phyloP scores from a whole-genome alignment of 2,797 vertebrate genomes.

The Argentina silus region DNA sequence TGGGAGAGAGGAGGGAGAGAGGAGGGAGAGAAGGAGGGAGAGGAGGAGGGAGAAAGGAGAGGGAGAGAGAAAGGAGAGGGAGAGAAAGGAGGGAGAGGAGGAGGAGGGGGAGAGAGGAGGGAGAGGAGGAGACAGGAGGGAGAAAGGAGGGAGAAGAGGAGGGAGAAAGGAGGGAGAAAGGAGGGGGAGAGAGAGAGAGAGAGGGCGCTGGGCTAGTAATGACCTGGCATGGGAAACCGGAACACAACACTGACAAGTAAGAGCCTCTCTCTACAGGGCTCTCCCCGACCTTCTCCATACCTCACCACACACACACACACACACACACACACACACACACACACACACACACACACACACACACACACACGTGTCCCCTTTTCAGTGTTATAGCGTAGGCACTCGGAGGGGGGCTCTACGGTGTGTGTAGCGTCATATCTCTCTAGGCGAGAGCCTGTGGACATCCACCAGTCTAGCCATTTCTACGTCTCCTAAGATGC shows the following conservation, averaged over 20 bases:
- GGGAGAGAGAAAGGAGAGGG: too few relatives aligned
- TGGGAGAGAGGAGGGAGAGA: not conserved
- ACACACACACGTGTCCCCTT: conserved; percentile 27
- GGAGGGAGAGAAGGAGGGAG: too few relatives aligned
- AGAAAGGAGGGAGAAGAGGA: too few relatives aligned
- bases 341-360: conserved; percentile 6
- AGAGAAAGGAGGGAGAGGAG: too few relatives aligned
- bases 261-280: not conserved
- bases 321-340: not conserved
- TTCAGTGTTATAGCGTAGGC: conserved; percentile 36
- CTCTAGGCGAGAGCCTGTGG: conserved; percentile 69
- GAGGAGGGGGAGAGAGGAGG: too few relatives aligned
- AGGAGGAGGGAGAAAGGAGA: too few relatives aligned
- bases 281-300: conserved; percentile 4
- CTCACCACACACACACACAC: conserved; percentile 8
- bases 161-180: too few relatives aligned
- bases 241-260: not conserved
- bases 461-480: conserved; percentile 68
- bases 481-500: conserved; percentile 66
- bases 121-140: too few relatives aligned
- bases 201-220: not conserved
- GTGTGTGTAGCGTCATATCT: conserved; percentile 51
- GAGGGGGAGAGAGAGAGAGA: not conserved
- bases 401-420: conserved; percentile 53
- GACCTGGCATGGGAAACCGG: conserved; percentile 6